Evolutionary conservation across 2,888 invertebrate genomes (phyloP).

Genomic region (Glaucopsyche alexis): DNA sequence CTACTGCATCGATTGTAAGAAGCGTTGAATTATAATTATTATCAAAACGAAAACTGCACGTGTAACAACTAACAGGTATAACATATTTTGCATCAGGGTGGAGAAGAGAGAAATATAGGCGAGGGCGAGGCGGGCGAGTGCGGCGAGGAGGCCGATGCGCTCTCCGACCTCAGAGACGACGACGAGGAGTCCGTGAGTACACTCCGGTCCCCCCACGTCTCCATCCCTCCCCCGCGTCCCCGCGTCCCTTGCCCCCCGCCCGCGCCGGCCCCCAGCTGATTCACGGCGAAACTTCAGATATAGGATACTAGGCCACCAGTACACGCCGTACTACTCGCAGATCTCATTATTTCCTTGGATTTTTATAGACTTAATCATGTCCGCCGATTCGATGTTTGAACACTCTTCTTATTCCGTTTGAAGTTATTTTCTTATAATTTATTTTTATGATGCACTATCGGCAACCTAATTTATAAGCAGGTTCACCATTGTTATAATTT

Average conservation of each 20-base stretch:
- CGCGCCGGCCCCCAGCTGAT: constrained; percentile 41
- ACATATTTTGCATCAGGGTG: constrained; percentile 57
- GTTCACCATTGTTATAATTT: no score
- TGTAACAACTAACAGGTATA: not conserved
- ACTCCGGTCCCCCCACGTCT: constrained; percentile 46
- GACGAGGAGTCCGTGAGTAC: constrained; percentile 86
- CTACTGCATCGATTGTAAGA: not conserved
- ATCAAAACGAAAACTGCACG: not conserved
- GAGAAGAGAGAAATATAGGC: constrained; percentile 58
- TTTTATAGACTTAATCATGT: constrained; percentile 7
- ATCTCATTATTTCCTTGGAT: constrained; percentile 2
- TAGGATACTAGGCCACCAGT: constrained; percentile 68
- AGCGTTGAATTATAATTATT: not conserved
- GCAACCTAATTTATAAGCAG: no score
- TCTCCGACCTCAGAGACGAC: constrained; percentile 77
- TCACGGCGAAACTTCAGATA: constrained; percentile 41
- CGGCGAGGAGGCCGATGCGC: constrained; percentile 61
- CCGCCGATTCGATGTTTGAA: not conserved
- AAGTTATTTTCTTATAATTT: not conserved
- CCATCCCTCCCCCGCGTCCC: constrained; percentile 38
- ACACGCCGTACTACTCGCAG: constrained; percentile 43
- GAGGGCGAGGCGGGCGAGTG: constrained; percentile 58
- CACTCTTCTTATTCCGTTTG: not conserved
- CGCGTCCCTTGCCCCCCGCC: constrained; percentile 39
- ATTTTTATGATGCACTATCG: not conserved